Conservation (phyloP, 1,140 invertebrate genomes). For the Apis dorsata region DNA sequence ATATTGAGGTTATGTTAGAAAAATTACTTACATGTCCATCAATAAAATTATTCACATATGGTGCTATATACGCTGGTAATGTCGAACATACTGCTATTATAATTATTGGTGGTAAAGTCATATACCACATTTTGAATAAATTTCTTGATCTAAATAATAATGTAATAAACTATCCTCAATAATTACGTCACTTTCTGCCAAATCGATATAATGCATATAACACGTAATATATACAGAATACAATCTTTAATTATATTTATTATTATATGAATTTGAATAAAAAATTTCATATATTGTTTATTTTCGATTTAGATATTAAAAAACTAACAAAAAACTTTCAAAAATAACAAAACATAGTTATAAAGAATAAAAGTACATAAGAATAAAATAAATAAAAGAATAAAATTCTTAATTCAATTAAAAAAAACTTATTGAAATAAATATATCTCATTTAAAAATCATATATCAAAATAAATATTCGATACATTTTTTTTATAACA, state of each 20-base stretch:
- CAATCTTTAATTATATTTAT: too few relatives aligned
- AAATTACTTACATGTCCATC: conserved; percentile 47
- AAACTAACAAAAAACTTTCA: background rate
- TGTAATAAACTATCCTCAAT: background rate
- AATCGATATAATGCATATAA: background rate
- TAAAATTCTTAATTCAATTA: background rate
- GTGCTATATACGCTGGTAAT: background rate
- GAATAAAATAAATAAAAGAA: too few relatives aligned
- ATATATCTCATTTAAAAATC: background rate
- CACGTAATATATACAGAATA: background rate
- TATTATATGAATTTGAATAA: background rate
- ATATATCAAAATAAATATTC: background rate
- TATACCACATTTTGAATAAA: conserved; percentile 61
- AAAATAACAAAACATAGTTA: background rate
- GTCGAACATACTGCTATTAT: background rate
- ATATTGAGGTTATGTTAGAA: conserved; percentile 34
- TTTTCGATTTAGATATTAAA: background rate
- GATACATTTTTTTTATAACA: background rate
- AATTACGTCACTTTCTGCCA: background rate
- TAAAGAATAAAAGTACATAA: background rate
- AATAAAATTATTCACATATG: background rate
- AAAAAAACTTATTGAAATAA: background rate
- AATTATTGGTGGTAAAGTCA: conserved; percentile 11
- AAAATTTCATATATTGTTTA: background rate
- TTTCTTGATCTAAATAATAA: background rate